These are phyloP conservation scores for Zaprionus kolodkinae DNA, from an alignment of 1,140 invertebrate species.

Conservation along the genomic window DNA sequence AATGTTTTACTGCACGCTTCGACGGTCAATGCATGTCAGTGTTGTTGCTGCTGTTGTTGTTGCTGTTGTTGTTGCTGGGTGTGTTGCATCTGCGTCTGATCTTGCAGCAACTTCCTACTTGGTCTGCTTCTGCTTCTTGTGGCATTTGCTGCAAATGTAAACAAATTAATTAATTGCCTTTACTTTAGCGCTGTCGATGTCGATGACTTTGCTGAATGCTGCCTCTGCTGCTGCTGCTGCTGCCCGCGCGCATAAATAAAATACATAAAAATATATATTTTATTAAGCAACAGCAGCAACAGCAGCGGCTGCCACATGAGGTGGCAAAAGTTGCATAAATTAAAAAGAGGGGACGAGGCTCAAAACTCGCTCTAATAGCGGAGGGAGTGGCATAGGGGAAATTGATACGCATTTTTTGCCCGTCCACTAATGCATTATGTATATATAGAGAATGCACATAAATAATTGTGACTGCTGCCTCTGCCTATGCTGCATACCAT, in stretches of 20 bases:
- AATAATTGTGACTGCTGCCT: constrained; percentile 37
- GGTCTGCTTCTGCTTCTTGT: constrained; percentile 47
- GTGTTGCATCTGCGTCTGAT: constrained; percentile 78
- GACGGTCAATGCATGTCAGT: constrained; percentile 78
- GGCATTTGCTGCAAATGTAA: constrained; percentile 75
- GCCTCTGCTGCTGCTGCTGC: too few species aligned
- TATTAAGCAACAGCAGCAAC: constrained; percentile 13
- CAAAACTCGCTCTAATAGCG: constrained; percentile 1
- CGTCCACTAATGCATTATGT: constrained; percentile 47
- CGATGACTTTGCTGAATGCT: constrained; percentile 18
- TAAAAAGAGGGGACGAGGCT: neutral
- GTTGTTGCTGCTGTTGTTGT: constrained; percentile 53
- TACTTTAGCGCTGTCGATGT: constrained; percentile 39
- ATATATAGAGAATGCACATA: constrained; percentile 45
- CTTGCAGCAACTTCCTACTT: constrained; percentile 77
- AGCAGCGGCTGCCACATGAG: constrained; percentile 5
- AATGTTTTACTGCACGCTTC: constrained; percentile 82
- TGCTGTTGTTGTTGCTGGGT: constrained; percentile 26
- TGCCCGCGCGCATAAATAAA: constrained; percentile 32
- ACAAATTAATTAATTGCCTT: constrained; percentile 83
- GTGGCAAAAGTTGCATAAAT: constrained; percentile 24
- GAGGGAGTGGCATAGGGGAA: neutral
- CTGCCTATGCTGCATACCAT: constrained; percentile 23
- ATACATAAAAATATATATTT: constrained; percentile 38
- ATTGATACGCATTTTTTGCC: constrained; percentile 10